Base-by-base conservation (phyloP, 1,140 invertebrate species). In the Oppia nitens region DNA sequence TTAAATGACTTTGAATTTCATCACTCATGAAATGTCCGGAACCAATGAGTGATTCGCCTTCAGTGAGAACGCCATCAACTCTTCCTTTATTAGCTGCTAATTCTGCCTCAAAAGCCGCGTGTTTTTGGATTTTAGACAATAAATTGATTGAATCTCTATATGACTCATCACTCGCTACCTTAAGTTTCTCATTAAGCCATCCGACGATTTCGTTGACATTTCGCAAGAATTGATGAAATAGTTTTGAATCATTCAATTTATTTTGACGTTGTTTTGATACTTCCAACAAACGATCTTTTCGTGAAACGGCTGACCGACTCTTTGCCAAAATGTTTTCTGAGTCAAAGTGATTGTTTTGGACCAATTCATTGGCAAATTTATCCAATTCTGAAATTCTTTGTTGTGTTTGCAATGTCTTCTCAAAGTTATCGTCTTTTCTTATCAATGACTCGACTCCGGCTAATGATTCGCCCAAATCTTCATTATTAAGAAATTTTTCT, bases 31-130 rank as follows among this genome's bases (percentile, higher is more conserved):
- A 68, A 64, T 78, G 75, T 23, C 67, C 65, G 58, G 70, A 71
- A n/a, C 68, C 64, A 14, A 74, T 63, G 77, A 82, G 65, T 79
- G 80, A 63, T 78, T 80, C 65, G 80, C 81, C 57, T 61, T 69
- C 67, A 48, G 64, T 67, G 68, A 82, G 79, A 20, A 97, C 85
- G 68, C 87, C 82, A 52, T 83, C 78, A 47, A 98, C 87, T 57
- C 85, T 78, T 12, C 83, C 80, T 62, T 85, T 80, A 74, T 98
- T 94, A 12, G 91, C 89, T 0, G 83, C 76, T 40, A 98, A 75
- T 72, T 98, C 93, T 0, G 92, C 90, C 69, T 96, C 86, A 74
- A 98, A 96, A 0, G 92, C 90, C 74, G 97, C 92, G 71, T 97
- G 91, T 70, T 95, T 95, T 71, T 97, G 89, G 67, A 97, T 76